Evolutionary conservation across 1,140 invertebrate species (phyloP).

Genomic region (Drusus annulatus): DNA sequence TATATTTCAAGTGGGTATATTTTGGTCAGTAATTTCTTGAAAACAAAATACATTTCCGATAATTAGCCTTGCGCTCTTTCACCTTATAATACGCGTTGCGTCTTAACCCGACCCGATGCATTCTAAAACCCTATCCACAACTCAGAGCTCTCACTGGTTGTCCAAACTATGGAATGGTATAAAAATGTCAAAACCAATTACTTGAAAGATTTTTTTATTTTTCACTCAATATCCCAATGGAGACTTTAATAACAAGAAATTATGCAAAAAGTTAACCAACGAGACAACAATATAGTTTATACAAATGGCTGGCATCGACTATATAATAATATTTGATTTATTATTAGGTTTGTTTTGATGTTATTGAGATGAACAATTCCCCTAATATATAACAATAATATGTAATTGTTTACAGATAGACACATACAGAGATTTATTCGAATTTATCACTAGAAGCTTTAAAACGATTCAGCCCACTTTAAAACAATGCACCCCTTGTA

Average conservation of each 20-base stretch:
- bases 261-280: slow-evolving; percentile 22
- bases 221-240: slow-evolving; percentile 1
- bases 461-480: slow-evolving; percentile 33
- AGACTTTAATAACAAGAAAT: slow-evolving; percentile 30
- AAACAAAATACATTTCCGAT: slow-evolving; percentile 12
- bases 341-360: no score
- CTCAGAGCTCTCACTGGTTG: neutral
- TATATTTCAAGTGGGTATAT: slow-evolving; percentile 31
- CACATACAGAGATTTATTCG: slow-evolving; percentile 26
- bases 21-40: slow-evolving; percentile 37
- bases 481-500: slow-evolving; percentile 45
- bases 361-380: slow-evolving; percentile 7
- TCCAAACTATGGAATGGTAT: slow-evolving; percentile 23
- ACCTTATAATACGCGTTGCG: no score
- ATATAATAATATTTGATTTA: slow-evolving; percentile 22
- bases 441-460: slow-evolving; percentile 48
- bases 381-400: slow-evolving; percentile 22
- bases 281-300: slow-evolving; percentile 41
- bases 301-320: slow-evolving; percentile 41
- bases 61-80: slow-evolving; percentile 9
- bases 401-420: slow-evolving; percentile 13
- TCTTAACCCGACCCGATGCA: no score
- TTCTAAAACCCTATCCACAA: no score
- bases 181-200: slow-evolving; percentile 23
- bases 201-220: neutral